Evolutionary conservation across 2,888 invertebrate genomes (phyloP), one percentile per base, ranked within the genome.

Genomic region (Caenorhabditis wallacei): DNA sequence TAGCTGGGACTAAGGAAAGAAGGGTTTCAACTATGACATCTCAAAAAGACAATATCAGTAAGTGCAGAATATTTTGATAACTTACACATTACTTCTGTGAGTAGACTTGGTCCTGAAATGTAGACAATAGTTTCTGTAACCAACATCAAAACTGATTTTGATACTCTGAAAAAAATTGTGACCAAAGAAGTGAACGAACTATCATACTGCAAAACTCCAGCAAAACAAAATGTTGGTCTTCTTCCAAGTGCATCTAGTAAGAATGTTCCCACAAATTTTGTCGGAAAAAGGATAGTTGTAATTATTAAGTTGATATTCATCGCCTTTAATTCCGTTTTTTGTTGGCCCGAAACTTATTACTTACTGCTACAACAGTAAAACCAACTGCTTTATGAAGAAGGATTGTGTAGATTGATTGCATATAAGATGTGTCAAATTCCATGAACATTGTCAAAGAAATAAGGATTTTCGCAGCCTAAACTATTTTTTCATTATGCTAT

Each of bases 211-310:
- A 86, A 51, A 1, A 59, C 13, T n/a, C 66, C 84, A 13, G 79
- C 82, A 2, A 80, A 30, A 10, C 43, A 63, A 26, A 86, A 18
- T 1, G 84, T 70, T n/a, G 71, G 66, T 20, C 86, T 18, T 75
- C 86, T 76, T 37, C 86, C 86, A 7, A 78, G 61, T 0, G 57
- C 56, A 57, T 86, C 86, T 5, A 86, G 75, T 2, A 86, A 46
- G 18, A 72, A 54, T 5, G 84, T 82, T 16, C 84, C 86, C 8
- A 82, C 37, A 20, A 84, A 70, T 18, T 80, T 71, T 7, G 80
- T 56, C 0, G 86, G 86, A 43, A 72, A 63, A 2, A 74, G 64
- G 5, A 76, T 11, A 7, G 80, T 51, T 11, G 82, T 69, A 4
- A 84, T 35, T 0, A 84, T 46, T n/a, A 84, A 43, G 10, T 72